Evolutionary conservation across 2,888 invertebrate species (phyloP), one percentile per base, ranked within the genome.

Genomic region (Synanthedon tipuliformis): DNA sequence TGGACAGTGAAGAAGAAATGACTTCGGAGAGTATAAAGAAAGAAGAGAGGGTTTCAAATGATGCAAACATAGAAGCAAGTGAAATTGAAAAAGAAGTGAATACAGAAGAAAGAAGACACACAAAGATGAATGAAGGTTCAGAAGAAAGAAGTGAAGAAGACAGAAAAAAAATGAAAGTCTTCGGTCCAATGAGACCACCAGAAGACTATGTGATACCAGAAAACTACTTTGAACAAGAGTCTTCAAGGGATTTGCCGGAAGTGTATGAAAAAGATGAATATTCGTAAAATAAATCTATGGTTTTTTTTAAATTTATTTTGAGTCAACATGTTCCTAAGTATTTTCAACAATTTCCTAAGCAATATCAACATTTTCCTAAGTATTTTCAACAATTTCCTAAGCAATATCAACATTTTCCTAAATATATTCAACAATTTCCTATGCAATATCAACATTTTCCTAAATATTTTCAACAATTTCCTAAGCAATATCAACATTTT

Each of bases 171-270:
- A 78, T 73, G 52, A 80, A 76, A 57, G 62, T 80, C 1, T 86
- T 76, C 51, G 88, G 88, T 1, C 88, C 88, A 0, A 86, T 88
- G 88, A 64, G 86, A 51, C 88, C 88, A 0, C 88, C 88, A 0
- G 82, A 81, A 0, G 66, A 86, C 53, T 88, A 88, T 57, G 80
- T 84, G 3, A 67, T 82, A 41, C 88, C 88, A 0, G 88, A 84
- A 54, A 72, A 69, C 50, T 88, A 88, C 59, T 88, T 76, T 50
- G 78, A 87, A 56, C 79, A 83, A 58, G 80, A 79, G 55, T 78
- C 75, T 4, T 81, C 81, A 51, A 68, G 88, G 52, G 88, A 88
- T 65, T 55, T 87, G 5, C 85, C 86, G 0, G 88, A 88, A 59
- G 86, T 87, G 15, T 73, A 74, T 59, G 87, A 88, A 50, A 72